A percentile compares a stretch with the other conserved stretches of the same genome.
phyloP scores from a whole-genome alignment of 2,113 vertebrate species.

The Marmota flaviventris region DNA sequence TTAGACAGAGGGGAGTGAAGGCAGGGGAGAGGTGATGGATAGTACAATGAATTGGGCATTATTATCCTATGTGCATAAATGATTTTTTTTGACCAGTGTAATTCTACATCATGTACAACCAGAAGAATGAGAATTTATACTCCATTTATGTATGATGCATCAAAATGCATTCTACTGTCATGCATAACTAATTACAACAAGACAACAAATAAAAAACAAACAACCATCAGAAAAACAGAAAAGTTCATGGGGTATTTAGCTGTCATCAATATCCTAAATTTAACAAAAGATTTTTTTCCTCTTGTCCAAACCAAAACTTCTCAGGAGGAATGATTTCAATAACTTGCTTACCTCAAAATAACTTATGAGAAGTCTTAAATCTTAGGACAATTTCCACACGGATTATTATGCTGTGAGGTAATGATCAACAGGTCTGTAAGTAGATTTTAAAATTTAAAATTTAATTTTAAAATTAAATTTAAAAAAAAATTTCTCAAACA shows the following conservation, averaged over 20 bases:
- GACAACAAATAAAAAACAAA: neutral
- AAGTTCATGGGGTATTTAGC: neutral
- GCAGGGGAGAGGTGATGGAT: too few relatives aligned
- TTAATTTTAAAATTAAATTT: too few relatives aligned
- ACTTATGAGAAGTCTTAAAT: neutral
- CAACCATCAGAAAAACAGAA: neutral
- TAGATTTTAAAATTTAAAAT: neutral
- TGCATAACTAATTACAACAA: too few relatives aligned
- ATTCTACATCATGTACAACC: too few relatives aligned
- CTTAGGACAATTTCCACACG: neutral
- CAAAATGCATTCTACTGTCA: too few relatives aligned
- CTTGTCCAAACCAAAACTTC: neutral
- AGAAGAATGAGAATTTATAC: too few relatives aligned
- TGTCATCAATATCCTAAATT: neutral
- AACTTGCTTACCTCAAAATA: neutral
- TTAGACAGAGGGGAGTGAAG: too few relatives aligned
- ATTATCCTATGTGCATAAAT: too few relatives aligned
- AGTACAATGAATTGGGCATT: too few relatives aligned
- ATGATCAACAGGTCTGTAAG: neutral
- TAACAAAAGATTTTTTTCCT: neutral
- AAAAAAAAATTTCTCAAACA: neutral
- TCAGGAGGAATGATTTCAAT: constrained; percentile 16
- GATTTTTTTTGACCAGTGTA: too few relatives aligned
- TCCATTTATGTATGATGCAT: too few relatives aligned
- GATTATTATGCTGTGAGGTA: neutral